phyloP scores from a whole-genome alignment of 2,797 vertebrate genomes.

The Chaetodon trifasciatus region DNA sequence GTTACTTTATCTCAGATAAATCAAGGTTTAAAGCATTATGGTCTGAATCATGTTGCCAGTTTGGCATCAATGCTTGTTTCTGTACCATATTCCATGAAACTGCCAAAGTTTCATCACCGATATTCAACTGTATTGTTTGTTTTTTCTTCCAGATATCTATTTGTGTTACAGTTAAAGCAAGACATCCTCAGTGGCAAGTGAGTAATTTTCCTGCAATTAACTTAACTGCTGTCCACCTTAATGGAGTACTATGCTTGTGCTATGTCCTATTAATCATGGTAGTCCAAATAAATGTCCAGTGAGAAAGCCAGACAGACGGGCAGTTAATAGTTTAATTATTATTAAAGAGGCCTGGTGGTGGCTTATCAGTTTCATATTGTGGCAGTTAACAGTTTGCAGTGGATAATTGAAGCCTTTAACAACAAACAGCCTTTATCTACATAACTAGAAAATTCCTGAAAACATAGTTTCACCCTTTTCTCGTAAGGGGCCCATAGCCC shows the following conservation, averaged over 20 bases:
- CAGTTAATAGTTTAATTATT: not conserved
- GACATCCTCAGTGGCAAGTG: conserved; percentile 98
- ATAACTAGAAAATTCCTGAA: not conserved
- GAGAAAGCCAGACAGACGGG: not conserved
- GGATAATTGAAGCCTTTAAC: not conserved
- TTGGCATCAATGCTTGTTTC: not conserved
- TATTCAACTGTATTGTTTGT: not conserved
- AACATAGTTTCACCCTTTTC: not conserved
- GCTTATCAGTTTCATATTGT: not conserved
- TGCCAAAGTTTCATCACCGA: not conserved
- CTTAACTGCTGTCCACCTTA: not conserved
- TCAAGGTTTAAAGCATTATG: no score
- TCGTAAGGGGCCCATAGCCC: not conserved
- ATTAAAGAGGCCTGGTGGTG: not conserved
- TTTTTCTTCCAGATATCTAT: conserved; percentile 91
- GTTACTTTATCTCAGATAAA: no score
- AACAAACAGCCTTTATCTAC: not conserved
- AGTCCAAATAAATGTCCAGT: not conserved
- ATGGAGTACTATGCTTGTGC: not conserved
- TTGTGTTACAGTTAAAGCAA: conserved; percentile 97
- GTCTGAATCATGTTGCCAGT: not conserved
- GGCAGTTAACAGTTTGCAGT: not conserved
- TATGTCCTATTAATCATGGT: no score
- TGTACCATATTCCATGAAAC: not conserved
- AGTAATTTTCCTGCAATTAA: conserved; percentile 67